A percentile compares a stretch with the other conserved stretches of the same genome.
phyloP scores from a whole-genome alignment of 2,113 vertebrate species.

The Albula glossodonta region DNA sequence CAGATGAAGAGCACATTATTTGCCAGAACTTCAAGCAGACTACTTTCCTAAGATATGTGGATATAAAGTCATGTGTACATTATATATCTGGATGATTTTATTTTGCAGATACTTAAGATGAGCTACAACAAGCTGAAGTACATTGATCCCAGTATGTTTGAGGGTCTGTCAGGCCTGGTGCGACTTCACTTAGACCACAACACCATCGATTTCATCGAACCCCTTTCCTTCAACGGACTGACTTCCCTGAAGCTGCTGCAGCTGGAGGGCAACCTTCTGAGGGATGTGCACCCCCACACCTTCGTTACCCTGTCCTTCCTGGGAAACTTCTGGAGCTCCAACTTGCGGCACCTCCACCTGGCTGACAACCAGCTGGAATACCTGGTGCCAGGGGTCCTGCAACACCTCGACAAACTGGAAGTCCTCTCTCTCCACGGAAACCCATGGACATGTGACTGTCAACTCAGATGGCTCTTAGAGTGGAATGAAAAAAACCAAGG shows the following conservation, averaged over 20 bases:
- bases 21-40: background rate
- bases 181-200: slow-evolving; percentile 77
- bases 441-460: slow-evolving; percentile 76
- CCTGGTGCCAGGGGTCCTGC: slow-evolving; percentile 56
- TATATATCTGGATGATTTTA: background rate
- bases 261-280: slow-evolving; percentile 71
- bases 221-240: slow-evolving; percentile 70
- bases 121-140: slow-evolving; percentile 76
- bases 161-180: slow-evolving; percentile 64
- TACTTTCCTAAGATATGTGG: background rate
- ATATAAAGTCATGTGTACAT: background rate
- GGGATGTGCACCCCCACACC: slow-evolving; percentile 72
- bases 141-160: slow-evolving; percentile 59
- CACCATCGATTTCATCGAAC: slow-evolving; percentile 71
- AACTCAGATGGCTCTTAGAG: slow-evolving; percentile 68
- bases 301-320: slow-evolving; percentile 75
- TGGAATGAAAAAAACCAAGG: slow-evolving; percentile 68
- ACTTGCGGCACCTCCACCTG: slow-evolving; percentile 70
- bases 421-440: slow-evolving; percentile 70
- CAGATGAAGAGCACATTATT: background rate
- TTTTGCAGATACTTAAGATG: slow-evolving; percentile 70
- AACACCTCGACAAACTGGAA: slow-evolving; percentile 61
- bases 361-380: slow-evolving; percentile 70
- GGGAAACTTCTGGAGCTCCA: slow-evolving; percentile 70
- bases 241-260: slow-evolving; percentile 72